These are phyloP conservation scores for Crematogaster levior DNA, from an alignment of 2,888 invertebrate genomes.

Conservation along the genomic window DNA sequence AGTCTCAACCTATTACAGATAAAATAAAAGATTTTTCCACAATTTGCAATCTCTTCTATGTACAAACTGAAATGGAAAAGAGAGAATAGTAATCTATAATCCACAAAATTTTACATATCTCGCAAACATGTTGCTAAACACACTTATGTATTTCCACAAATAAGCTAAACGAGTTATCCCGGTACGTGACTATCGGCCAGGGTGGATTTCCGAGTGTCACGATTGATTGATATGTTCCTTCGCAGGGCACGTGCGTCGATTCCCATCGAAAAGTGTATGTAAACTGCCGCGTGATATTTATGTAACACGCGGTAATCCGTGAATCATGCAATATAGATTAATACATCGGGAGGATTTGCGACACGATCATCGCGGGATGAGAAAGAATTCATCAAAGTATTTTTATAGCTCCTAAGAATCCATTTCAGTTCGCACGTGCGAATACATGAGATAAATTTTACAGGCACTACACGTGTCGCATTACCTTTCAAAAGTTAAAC, in stretches of 20 bases:
- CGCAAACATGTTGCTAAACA: background rate
- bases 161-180: slow-evolving; percentile 22
- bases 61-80: background rate
- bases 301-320: slow-evolving; percentile 22
- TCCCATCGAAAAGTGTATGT: slow-evolving; percentile 43
- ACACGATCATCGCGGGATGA: background rate
- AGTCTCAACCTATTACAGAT: too few relatives aligned
- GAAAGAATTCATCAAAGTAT: slow-evolving; percentile 27
- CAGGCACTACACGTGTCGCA: background rate
- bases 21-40: too few relatives aligned
- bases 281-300: slow-evolving; percentile 19
- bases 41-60: too few relatives aligned
- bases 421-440: background rate
- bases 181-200: slow-evolving; percentile 43
- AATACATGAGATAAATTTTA: background rate
- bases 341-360: background rate
- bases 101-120: background rate
- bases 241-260: slow-evolving; percentile 40
- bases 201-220: slow-evolving; percentile 32
- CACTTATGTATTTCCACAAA: slow-evolving; percentile 9
- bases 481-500: background rate
- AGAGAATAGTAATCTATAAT: background rate
- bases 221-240: slow-evolving; percentile 64
- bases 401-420: background rate
- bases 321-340: slow-evolving; percentile 14